Base-by-base conservation (phyloP, 2,888 invertebrate genomes). In the Melitaea athalia region DNA sequence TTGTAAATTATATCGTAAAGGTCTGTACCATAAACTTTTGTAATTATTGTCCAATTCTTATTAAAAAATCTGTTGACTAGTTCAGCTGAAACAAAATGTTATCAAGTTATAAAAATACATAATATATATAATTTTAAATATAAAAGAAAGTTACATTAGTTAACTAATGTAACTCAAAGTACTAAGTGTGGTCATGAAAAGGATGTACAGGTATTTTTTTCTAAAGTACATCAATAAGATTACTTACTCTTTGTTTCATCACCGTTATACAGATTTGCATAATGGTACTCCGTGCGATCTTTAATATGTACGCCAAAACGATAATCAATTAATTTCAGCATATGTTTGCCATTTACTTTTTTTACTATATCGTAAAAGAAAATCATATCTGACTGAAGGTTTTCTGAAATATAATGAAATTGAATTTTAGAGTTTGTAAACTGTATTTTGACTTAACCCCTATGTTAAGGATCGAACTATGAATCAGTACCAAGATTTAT, bases 351-450 rank as follows among this genome's bases (percentile, higher is more conserved):
- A 49, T 68, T 45, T 42, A 59, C 62, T 45, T 66, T 49, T 47
- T 65, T 65, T 4, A 63, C 45, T 17, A 71, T 47, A 14, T 71
- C 57, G 45, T 63, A 71, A 14, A 64, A 57, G 14, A 68, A 59
- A 11, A 57, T 52, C 50, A 67, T 31, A 24, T 70, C 62, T 0
- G 65, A 17, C 3, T 49, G 52, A 6, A 63, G 10, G 12, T 64
- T 70, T 42, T 52, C 63, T 63, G 63, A 24, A 49, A 49, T 4
- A 14, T 6, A 49, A 24, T 24, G 24, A 24, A 24, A 24, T 24
- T 24, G 24, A 24, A 24, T 24, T 24, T 24, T 24, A 24, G 24
- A 24, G 24, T 24, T 24, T 24, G 24, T 24, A 24, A 1, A 24
- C 3, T 24, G 24, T 3, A 24, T 24, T 24, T 24, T 24, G 24